Evolutionary conservation across 2,797 vertebrate species (phyloP).

Genomic region (Lophura swinhoii): DNA sequence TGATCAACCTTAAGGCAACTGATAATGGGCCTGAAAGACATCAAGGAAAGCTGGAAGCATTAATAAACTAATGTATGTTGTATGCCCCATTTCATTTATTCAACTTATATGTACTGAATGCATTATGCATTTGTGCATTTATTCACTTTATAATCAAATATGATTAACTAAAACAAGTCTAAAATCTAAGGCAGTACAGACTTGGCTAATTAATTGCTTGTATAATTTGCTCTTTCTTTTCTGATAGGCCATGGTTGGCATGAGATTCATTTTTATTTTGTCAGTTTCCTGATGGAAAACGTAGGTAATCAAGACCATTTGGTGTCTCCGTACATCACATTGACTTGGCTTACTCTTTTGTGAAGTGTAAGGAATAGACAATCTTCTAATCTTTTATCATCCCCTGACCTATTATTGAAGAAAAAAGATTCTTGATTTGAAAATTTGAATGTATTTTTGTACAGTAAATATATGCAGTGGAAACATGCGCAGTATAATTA

Average conservation of each 20-base stretch:
- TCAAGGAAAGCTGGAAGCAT: conserved; percentile 17
- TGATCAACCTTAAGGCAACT: conserved; percentile 24
- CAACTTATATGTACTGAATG: neutral
- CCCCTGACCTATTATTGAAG: neutral
- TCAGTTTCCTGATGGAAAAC: neutral
- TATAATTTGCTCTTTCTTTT: neutral
- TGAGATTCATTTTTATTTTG: neutral
- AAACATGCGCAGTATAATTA: neutral
- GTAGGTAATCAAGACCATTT: neutral
- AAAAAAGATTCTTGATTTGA: conserved; percentile 9
- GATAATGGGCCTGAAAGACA: neutral
- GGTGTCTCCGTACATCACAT: neutral
- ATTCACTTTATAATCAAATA: conserved; percentile 15
- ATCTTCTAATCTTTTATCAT: conserved; percentile 3
- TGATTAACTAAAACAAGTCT: conserved; percentile 12
- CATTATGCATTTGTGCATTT: neutral
- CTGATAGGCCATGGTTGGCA: neutral
- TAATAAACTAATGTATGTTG: conserved; percentile 23
- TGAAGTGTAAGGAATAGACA: neutral
- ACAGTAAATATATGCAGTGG: neutral
- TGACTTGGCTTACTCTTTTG: neutral
- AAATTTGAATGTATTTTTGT: neutral
- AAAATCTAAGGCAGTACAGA: neutral
- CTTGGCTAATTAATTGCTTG: neutral
- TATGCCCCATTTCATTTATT: conserved; percentile 10